A percentile compares a stretch with the other conserved stretches of the same genome.
Evolutionary conservation across 2,797 vertebrate genomes (phyloP).

Genomic region (Poeciliopsis turneri): DNA sequence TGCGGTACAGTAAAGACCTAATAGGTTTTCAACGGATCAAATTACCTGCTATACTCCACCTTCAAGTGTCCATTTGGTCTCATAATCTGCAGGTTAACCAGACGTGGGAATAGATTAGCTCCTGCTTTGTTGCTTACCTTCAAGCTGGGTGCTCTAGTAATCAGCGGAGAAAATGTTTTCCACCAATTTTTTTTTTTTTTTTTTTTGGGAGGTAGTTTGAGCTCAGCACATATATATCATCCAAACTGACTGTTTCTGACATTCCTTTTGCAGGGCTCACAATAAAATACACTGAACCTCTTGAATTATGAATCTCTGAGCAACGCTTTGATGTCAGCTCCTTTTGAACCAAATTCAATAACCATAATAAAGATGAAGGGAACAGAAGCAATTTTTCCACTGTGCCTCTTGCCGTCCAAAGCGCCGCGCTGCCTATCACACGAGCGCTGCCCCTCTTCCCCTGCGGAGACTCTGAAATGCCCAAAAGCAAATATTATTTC

Average conservation of each 20-base stretch:
- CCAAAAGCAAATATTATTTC: conserved; percentile 71
- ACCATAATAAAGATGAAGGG: conserved; percentile 82
- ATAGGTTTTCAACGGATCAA: conserved; percentile 60
- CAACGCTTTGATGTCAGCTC: conserved; percentile 80
- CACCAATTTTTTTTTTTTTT: neutral
- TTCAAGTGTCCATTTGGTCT: conserved; percentile 66
- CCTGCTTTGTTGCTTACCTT: conserved; percentile 17
- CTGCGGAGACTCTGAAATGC: conserved; percentile 52
- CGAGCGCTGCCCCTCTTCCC: conserved; percentile 24
- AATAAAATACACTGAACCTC: conserved; percentile 74
- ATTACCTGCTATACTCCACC: conserved; percentile 67
- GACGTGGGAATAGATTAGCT: conserved; percentile 60
- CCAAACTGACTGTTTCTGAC: conserved; percentile 57
- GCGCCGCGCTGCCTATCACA: conserved; percentile 39
- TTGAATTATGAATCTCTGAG: conserved; percentile 77
- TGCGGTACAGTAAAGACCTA: conserved; percentile 55
- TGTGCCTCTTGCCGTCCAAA: conserved; percentile 61
- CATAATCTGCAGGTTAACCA: conserved; percentile 61
- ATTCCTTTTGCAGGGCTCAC: conserved; percentile 66
- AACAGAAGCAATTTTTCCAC: conserved; percentile 73
- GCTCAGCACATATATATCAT: neutral
- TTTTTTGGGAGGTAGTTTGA: neutral
- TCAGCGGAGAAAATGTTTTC: neutral
- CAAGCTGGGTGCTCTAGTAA: neutral
- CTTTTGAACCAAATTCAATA: conserved; percentile 85